A percentile compares a stretch with the other conserved stretches of the same genome.
These are phyloP conservation scores for Lobophora halterata DNA, from an alignment of 2,888 invertebrate genomes.

Conservation along the genomic window DNA sequence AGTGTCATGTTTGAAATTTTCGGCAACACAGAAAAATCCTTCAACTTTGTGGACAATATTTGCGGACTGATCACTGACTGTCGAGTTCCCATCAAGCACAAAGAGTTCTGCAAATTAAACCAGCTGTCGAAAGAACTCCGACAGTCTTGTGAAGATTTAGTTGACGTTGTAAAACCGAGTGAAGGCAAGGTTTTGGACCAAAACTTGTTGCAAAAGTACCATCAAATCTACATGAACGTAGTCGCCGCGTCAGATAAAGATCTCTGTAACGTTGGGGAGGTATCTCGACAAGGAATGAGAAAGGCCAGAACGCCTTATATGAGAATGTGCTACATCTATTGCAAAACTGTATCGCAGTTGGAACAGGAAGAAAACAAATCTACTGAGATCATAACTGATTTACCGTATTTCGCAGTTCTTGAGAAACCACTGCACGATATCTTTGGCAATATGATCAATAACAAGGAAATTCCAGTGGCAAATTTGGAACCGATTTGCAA, in stretches of 20 bases:
- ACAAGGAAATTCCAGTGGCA: conserved; percentile 83
- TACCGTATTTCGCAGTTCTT: conserved; percentile 76
- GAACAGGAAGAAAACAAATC: conserved; percentile 58
- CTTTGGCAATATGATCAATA: conserved; percentile 85
- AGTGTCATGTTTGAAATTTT: conserved; percentile 75
- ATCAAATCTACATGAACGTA: conserved; percentile 74
- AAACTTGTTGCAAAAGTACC: conserved; percentile 65
- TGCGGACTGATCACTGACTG: conserved; percentile 70
- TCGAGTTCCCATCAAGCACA: conserved; percentile 71
- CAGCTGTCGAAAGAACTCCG: conserved; percentile 70
- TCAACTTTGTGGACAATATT: conserved; percentile 66
- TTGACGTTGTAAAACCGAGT: conserved; percentile 50
- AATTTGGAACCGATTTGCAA: conserved; percentile 85
- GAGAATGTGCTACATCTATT: conserved; percentile 79
- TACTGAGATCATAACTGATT: conserved; percentile 44
- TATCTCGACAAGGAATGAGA: conserved; percentile 57
- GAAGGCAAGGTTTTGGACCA: conserved; percentile 47
- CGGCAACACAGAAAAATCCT: conserved; percentile 70
- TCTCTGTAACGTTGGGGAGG: conserved; percentile 64
- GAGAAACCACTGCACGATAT: conserved; percentile 80
- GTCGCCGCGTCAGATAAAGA: conserved; percentile 74
- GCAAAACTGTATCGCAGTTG: conserved; percentile 78
- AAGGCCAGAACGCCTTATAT: conserved; percentile 72
- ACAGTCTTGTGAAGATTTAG: conserved; percentile 73
- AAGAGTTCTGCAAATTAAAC: conserved; percentile 73